Evolutionary conservation across 2,797 vertebrate species (phyloP).

Genomic region (Meriones psammophilus): DNA sequence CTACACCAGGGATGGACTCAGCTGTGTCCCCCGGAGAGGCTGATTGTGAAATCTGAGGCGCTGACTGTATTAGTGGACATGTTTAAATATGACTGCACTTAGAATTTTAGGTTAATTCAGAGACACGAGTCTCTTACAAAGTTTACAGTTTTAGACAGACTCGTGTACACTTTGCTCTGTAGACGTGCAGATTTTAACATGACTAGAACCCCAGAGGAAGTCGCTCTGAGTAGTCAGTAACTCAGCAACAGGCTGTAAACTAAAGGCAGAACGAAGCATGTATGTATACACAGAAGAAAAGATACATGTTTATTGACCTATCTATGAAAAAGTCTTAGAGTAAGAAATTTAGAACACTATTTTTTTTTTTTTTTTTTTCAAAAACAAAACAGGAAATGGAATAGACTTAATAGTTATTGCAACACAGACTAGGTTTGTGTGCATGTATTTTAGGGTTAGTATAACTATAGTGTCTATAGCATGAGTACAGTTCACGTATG

Average conservation of each 20-base stretch:
- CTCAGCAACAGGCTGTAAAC: background rate
- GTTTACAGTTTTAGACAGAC: slow-evolving; percentile 4
- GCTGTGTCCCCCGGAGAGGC: background rate
- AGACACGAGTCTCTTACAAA: background rate
- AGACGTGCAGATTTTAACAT: background rate
- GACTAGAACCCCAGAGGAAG: slow-evolving; percentile 1
- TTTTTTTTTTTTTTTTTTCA: background rate
- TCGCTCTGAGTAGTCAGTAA: slow-evolving; percentile 11
- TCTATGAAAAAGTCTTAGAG: background rate
- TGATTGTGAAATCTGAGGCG: background rate
- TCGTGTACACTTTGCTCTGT: background rate
- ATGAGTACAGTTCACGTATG: background rate
- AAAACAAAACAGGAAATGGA: background rate
- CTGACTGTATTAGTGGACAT: background rate
- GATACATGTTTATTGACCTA: background rate
- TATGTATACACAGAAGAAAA: background rate
- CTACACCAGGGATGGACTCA: background rate
- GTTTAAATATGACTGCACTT: background rate
- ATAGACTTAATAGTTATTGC: background rate
- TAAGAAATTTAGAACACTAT: slow-evolving; percentile 22
- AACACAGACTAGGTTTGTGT: background rate
- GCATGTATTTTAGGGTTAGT: slow-evolving; percentile 14
- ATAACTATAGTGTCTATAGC: background rate
- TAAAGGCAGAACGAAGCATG: background rate
- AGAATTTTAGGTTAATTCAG: slow-evolving; percentile 57